Base-by-base conservation (phyloP, 2,113 vertebrate genomes). In the Sinocyclocheilus maitianheensis region DNA sequence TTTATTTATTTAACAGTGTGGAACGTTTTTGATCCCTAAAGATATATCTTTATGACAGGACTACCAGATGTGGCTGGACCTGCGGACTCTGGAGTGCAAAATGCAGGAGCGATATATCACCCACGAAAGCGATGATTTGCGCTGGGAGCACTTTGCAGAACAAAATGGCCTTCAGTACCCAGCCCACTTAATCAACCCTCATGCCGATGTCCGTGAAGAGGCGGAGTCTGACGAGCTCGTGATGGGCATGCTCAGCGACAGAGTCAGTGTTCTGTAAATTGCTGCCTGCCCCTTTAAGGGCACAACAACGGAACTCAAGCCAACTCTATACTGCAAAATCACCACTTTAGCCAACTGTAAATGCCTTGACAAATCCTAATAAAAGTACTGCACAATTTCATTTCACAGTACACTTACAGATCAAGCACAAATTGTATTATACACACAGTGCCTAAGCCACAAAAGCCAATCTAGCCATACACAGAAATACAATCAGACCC, bases 51-150 rank as follows among this genome's bases (percentile, higher is more conserved):
- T 63, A 60, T 79, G 76, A 85, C 93, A 99, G 98, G 98, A 99
- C 93, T 99, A 97, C 90, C 97, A 99, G 90, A 98, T 97, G 89
- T 99, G 98, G 97, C 85, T 98, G 94, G 98, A 99, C 92, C 95
- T 99, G 91, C 94, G 98, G 13, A 97, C 95, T 87, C 94, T 99
- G 79, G 98, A 99, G 93, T 95, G 95, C 84, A 97, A 96, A 85
- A 96, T 96, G 85, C 95, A 94, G 26, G 96, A 99, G 90, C 97
- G 98, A 91, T 99, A 99, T 89, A 97, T 99, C 89, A 99, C 98
- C 84, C 98, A 99, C 2, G 97, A 99, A 93, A 99, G 97, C 0
- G 97, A 99, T 55, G 98, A 99, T 91, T 93, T 94, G 2, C 96
- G 98, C 89, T 99, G 98, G 98, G 95, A 97, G 24, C 95, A 96